Percentiles rank a stretch among this genome's conserved stretches.
Evolutionary conservation across 1,140 invertebrate species (phyloP).

Genomic region (Mesaphorura yosii): DNA sequence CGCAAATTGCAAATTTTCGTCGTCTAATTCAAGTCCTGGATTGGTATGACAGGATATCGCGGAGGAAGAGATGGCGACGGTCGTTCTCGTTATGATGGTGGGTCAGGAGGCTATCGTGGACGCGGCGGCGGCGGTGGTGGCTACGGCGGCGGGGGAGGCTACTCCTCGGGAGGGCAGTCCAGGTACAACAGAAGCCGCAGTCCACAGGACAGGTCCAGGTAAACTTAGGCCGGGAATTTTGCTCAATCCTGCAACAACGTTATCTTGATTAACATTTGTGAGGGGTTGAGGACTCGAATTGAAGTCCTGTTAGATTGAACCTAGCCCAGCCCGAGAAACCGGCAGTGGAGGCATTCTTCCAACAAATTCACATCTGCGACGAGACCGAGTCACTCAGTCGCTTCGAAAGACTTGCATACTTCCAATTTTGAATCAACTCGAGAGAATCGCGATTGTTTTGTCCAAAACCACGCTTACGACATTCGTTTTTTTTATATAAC

Average conservation of each 20-base stretch:
- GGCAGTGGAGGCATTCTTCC: no score
- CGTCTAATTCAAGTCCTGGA: no score
- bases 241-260: background rate
- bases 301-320: no score
- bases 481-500: no score
- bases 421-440: no score
- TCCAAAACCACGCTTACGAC: no score
- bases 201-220: background rate
- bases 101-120: conserved; percentile 38
- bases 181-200: background rate
- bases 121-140: conserved; percentile 26
- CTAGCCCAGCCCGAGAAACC: no score
- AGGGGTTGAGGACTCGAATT: background rate
- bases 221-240: background rate
- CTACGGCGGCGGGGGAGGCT: conserved; percentile 40
- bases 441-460: no score
- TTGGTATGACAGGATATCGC: conserved; percentile 29
- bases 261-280: background rate
- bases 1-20: background rate
- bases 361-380: no score
- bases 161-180: background rate
- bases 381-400: no score
- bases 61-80: conserved; percentile 34
- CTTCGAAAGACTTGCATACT: no score
- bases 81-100: conserved; percentile 34